Evolutionary conservation across 2,888 invertebrate genomes (phyloP).

Genomic region (Pecten maximus): DNA sequence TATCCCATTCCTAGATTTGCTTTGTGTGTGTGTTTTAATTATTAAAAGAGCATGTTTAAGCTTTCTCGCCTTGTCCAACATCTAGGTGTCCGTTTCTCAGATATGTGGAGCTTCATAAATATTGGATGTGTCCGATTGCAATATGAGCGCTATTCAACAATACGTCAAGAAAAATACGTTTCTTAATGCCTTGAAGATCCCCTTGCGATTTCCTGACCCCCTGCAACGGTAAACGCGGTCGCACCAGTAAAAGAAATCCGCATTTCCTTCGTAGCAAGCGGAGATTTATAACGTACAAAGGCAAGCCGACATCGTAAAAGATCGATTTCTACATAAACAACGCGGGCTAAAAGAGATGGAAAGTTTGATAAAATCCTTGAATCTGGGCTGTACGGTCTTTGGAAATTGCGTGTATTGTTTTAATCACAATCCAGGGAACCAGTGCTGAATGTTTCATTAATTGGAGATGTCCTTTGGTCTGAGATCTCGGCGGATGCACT

Average conservation of each 20-base stretch:
- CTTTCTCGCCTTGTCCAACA: neutral
- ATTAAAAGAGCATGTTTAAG: no score
- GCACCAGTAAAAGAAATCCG: neutral
- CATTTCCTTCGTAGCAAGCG: neutral
- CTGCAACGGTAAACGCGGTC: neutral
- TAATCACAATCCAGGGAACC: neutral
- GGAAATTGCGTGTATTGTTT: conserved; percentile 28
- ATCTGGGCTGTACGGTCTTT: conserved; percentile 15
- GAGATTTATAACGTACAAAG: conserved; percentile 25
- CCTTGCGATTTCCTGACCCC: conserved; percentile 7
- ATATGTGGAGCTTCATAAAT: neutral
- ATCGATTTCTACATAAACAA: conserved; percentile 19
- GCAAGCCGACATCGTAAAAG: neutral
- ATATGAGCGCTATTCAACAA: neutral
- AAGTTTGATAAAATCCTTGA: conserved; percentile 25
- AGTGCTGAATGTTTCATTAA: conserved; percentile 20
- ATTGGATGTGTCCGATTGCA: neutral
- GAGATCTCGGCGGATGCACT: conserved; percentile 1
- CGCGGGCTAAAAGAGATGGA: conserved; percentile 30
- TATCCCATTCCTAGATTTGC: no score
- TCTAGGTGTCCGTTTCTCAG: neutral
- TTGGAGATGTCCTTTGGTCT: conserved; percentile 18
- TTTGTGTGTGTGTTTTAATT: no score
- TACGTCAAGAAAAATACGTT: neutral
- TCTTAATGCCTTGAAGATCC: neutral